These are phyloP conservation scores for Hymenopus coronatus DNA, from an alignment of 2,888 invertebrate species.

Conservation along the genomic window DNA sequence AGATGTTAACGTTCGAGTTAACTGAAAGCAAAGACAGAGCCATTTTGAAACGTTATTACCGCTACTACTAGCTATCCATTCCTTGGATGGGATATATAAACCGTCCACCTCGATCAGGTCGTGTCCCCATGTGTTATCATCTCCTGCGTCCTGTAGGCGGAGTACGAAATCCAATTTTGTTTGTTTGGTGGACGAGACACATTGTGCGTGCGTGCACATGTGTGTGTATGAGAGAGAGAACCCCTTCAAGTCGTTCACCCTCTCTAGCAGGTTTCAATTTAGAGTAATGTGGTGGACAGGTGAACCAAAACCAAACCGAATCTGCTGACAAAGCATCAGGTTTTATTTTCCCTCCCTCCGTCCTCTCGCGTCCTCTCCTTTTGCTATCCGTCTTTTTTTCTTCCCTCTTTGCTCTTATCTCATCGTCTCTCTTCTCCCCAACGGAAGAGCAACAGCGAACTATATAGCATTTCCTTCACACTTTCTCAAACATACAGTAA, in stretches of 20 bases:
- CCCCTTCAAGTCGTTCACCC: conserved; percentile 9
- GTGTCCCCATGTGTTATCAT: not conserved
- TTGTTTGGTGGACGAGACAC: conserved; percentile 20
- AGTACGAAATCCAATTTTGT: conserved; percentile 34
- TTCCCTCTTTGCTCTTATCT: not conserved
- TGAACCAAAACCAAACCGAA: conserved; percentile 28
- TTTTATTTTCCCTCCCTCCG: conserved; percentile 17
- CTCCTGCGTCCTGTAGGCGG: not conserved
- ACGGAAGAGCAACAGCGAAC: not conserved
- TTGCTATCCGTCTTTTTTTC: conserved; percentile 1
- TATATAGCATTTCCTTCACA: not conserved
- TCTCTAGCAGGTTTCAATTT: conserved; percentile 31
- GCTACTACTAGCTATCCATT: not conserved
- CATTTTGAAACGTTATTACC: not conserved
- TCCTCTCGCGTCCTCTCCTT: not conserved
- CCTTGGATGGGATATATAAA: too few species aligned
- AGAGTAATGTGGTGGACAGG: conserved; percentile 30
- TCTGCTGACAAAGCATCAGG: conserved; percentile 31
- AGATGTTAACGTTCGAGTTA: too few species aligned
- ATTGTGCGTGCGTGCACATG: not conserved
- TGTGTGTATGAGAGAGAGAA: not conserved
- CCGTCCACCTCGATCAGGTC: not conserved
- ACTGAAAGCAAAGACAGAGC: too few species aligned
- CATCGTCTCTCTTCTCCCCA: not conserved
- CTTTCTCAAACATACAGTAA: too few species aligned